Conservation (phyloP, 2,797 vertebrate species). For the Trachops cirrhosus region DNA sequence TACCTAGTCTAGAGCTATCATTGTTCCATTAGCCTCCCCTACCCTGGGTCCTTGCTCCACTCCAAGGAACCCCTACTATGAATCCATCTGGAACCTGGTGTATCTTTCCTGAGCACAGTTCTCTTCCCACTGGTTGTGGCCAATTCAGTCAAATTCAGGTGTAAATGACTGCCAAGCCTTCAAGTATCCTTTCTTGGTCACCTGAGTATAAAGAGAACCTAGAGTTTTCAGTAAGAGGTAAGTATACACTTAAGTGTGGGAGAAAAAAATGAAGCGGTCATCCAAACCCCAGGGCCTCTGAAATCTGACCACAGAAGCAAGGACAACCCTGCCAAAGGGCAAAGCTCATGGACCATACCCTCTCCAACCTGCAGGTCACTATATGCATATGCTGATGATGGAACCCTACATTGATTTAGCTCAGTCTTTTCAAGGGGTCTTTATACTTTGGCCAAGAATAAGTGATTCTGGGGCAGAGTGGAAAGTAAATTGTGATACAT, state of each 20-base stretch:
- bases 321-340: not conserved
- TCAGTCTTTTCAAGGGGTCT: not conserved
- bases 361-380: not conserved
- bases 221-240: not conserved
- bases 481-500: not conserved
- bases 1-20: not conserved
- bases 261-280: not conserved
- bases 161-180: not conserved
- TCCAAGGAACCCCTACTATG: accelerated
- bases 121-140: not conserved
- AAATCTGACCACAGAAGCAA: not conserved
- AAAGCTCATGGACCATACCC: not conserved
- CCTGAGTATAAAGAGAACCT: not conserved
- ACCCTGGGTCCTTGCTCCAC: not conserved
- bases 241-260: not conserved
- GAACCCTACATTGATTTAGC: not conserved
- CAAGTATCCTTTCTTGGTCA: not conserved
- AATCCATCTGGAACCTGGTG: not conserved
- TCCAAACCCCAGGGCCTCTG: not conserved
- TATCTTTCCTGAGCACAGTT: not conserved
- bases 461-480: not conserved
- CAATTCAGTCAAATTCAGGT: not conserved
- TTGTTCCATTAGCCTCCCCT: not conserved
- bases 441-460: not conserved
- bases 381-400: accelerated